These are phyloP conservation scores for Rousettus madagascariensis DNA, from an alignment of 2,797 vertebrate species.

Conservation along the genomic window DNA sequence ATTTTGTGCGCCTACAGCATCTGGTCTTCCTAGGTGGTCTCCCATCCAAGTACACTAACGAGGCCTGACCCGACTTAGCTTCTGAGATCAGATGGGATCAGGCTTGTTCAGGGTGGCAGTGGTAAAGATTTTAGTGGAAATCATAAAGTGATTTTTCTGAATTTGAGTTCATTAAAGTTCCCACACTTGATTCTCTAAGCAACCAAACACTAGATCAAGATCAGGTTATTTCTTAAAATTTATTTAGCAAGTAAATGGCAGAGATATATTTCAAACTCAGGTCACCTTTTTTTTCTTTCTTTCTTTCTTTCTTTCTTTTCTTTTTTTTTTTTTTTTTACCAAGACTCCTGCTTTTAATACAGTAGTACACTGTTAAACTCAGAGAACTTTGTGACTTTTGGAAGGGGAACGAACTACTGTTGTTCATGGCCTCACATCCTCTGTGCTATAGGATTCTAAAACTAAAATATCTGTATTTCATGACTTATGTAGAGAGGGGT, in stretches of 20 bases:
- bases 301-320: too few relatives aligned
- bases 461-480: not conserved
- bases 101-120: not conserved
- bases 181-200: not conserved
- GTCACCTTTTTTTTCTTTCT: not conserved
- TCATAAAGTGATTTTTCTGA: not conserved
- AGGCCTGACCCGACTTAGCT: too few relatives aligned
- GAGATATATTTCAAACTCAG: not conserved
- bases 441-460: not conserved
- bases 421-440: not conserved
- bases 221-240: not conserved
- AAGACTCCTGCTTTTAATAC: not conserved
- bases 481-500: not conserved
- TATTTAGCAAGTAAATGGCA: not conserved
- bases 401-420: not conserved
- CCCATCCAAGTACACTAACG: too few relatives aligned
- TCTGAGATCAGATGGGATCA: too few relatives aligned
- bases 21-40: too few relatives aligned
- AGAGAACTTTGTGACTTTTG: not conserved
- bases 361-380: not conserved
- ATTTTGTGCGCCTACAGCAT: too few relatives aligned
- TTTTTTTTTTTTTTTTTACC: too few relatives aligned
- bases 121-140: conserved; percentile 2
- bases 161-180: not conserved
- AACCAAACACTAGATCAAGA: not conserved